A percentile compares a stretch with the other conserved stretches of the same genome.
Conservation (phyloP, 1,140 invertebrate species). For the Heliconius eleuchia region DNA sequence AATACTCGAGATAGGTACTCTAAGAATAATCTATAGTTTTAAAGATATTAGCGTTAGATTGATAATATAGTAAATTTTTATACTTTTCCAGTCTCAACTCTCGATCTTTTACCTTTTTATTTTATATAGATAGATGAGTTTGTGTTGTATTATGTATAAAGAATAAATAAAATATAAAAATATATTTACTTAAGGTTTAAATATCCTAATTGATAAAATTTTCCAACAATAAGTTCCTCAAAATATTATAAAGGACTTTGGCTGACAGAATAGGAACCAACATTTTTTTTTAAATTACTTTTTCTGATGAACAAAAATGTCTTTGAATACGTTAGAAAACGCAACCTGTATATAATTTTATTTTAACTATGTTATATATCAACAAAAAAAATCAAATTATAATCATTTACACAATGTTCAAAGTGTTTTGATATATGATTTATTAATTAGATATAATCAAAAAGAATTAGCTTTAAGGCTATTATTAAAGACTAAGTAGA, state of each 20-base stretch:
- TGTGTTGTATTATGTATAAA: slow-evolving; percentile 25
- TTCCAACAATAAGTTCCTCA: slow-evolving; percentile 4
- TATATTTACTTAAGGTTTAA: slow-evolving; percentile 27
- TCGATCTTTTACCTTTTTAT: slow-evolving; percentile 27
- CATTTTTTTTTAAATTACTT: slow-evolving; percentile 14
- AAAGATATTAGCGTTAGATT: neutral
- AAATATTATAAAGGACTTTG: slow-evolving; percentile 18
- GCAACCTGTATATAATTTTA: neutral
- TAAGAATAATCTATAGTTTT: neutral
- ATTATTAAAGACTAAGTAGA: neutral
- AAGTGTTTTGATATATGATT: neutral
- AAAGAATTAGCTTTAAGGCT: neutral
- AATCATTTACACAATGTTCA: neutral
- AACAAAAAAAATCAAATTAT: neutral
- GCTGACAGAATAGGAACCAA: slow-evolving; percentile 35
- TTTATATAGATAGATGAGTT: slow-evolving; percentile 15
- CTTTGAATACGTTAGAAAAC: neutral
- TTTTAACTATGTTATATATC: neutral
- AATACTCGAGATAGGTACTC: neutral
- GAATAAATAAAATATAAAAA: slow-evolving; percentile 33
- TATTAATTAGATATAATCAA: neutral
- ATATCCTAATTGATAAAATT: slow-evolving; percentile 20
- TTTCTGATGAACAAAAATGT: neutral
- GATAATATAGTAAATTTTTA: slow-evolving; percentile 15
- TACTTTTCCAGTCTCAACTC: slow-evolving; percentile 36